Percentiles rank a stretch among this genome's conserved stretches.
Evolutionary conservation across 2,797 vertebrate species (phyloP).

Genomic region (Cheirogaleus major): DNA sequence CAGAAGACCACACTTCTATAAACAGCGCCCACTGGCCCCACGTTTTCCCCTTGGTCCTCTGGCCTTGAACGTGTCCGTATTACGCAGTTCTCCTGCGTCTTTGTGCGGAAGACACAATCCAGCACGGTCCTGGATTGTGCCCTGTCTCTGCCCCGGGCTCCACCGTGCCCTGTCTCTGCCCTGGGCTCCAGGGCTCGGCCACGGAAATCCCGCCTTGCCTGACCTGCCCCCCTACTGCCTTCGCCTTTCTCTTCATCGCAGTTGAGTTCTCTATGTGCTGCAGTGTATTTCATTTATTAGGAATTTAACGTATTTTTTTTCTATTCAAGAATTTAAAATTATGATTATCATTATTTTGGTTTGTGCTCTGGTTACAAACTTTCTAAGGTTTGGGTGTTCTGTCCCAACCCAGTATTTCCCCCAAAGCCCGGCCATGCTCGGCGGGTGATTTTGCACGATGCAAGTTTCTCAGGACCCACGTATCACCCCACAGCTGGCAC

Average conservation of each 20-base stretch:
- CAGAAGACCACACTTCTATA: fast-evolving
- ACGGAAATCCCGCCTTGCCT: fast-evolving
- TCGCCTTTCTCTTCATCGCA: background rate
- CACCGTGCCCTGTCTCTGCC: fast-evolving
- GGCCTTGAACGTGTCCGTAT: fast-evolving
- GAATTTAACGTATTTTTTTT: background rate
- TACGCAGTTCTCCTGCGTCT: background rate
- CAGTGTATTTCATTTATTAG: background rate
- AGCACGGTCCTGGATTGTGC: fast-evolving
- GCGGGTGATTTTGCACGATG: background rate
- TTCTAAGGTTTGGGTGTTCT: background rate
- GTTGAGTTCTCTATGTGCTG: fast-evolving
- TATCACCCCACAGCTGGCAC: no score
- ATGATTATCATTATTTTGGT: background rate
- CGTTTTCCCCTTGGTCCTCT: fast-evolving
- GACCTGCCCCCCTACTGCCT: fast-evolving
- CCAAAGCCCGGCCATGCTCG: no score
- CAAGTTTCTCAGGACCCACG: background rate
- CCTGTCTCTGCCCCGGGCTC: no score
- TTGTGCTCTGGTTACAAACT: background rate
- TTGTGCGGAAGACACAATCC: fast-evolving
- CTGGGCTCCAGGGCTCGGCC: no score
- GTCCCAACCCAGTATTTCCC: background rate
- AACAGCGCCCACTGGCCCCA: fast-evolving
- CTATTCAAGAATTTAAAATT: background rate